A percentile compares a stretch with the other conserved stretches of the same genome.
phyloP scores from a whole-genome alignment of 2,797 vertebrate species.

The Gorsachius magnificus region DNA sequence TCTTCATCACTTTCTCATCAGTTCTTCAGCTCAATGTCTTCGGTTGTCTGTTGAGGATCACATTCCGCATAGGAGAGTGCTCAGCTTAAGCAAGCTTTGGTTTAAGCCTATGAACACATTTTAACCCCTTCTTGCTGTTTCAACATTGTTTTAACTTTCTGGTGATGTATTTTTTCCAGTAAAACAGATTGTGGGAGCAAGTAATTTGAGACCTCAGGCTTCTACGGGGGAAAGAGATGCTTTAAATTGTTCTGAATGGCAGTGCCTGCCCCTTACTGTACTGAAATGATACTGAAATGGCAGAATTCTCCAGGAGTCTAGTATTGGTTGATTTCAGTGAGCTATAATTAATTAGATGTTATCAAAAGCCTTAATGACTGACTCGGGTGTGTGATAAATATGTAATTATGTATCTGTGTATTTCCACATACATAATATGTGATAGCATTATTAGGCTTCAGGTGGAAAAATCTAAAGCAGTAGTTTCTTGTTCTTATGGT shows the following conservation, averaged over 20 bases:
- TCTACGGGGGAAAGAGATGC: neutral
- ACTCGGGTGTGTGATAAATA: neutral
- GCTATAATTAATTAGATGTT: neutral
- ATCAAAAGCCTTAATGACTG: neutral
- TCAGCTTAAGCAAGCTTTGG: neutral
- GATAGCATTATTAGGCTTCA: neutral
- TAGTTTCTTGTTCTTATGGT: neutral
- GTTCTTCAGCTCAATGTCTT: neutral
- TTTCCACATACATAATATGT: neutral
- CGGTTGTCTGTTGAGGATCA: neutral
- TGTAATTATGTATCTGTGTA: too few relatives aligned
- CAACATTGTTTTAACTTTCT: neutral
- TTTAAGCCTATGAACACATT: neutral
- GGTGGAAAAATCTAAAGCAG: neutral
- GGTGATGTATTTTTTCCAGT: neutral
- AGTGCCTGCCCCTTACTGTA: accelerated
- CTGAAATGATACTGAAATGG: neutral
- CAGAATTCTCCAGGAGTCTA: neutral
- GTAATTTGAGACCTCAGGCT: neutral
- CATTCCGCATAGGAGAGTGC: neutral
- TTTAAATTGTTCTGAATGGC: neutral
- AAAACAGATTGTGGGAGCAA: neutral
- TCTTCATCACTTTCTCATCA: neutral
- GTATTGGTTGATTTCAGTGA: neutral
- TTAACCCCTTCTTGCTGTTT: neutral